These are phyloP conservation scores for Trimorus sp. DNA, from an alignment of 2,888 invertebrate genomes.

Conservation along the genomic window DNA sequence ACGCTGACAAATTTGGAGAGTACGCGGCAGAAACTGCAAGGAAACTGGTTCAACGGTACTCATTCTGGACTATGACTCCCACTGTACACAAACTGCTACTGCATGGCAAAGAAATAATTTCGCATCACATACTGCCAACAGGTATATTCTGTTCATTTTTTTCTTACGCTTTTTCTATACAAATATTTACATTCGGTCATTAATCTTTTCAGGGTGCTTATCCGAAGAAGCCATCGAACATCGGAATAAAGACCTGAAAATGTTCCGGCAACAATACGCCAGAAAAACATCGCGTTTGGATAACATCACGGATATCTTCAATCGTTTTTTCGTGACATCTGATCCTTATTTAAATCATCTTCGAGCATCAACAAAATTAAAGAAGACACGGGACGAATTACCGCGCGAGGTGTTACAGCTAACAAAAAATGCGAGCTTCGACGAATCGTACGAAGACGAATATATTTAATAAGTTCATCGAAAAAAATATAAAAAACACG, in stretches of 20 bases:
- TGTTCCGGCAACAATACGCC: slow-evolving; percentile 18
- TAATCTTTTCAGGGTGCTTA: slow-evolving; percentile 5
- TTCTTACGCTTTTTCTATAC: not conserved
- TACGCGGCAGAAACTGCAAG: slow-evolving; percentile 13
- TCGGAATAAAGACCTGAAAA: slow-evolving; percentile 44
- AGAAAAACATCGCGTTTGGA: slow-evolving; percentile 27
- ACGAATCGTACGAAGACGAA: no score
- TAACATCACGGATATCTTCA: slow-evolving; percentile 36
- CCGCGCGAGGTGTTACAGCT: no score
- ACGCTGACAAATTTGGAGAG: slow-evolving; percentile 25
- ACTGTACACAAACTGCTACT: slow-evolving; percentile 31
- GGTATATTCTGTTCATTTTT: slow-evolving; percentile 5
- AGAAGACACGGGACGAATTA: not conserved
- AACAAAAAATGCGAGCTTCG: no score
- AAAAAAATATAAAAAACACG: no score
- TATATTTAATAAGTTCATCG: no score
- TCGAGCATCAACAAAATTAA: slow-evolving; percentile 22
- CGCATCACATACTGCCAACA: slow-evolving; percentile 19
- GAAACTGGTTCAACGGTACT: slow-evolving; percentile 8
- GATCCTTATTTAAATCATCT: slow-evolving; percentile 26
- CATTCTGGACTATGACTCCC: slow-evolving; percentile 17
- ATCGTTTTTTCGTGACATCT: slow-evolving; percentile 32
- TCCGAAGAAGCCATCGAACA: slow-evolving; percentile 39
- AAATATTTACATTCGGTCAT: not conserved
- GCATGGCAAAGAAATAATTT: slow-evolving; percentile 23